These are phyloP conservation scores for Teleopsis dalmanni DNA, from an alignment of 1,140 invertebrate genomes.

Conservation along the genomic window DNA sequence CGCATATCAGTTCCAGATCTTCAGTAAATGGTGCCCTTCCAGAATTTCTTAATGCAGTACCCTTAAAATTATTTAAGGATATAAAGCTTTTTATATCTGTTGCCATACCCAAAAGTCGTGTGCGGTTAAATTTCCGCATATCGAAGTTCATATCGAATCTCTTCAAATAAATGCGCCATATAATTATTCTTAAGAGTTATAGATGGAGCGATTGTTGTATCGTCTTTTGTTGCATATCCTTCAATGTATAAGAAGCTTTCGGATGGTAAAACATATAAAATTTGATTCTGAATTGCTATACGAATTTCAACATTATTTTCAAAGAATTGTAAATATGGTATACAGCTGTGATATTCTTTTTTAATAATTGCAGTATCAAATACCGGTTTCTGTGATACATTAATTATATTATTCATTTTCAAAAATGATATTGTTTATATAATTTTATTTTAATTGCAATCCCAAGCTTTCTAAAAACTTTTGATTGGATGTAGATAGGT, in stretches of 20 bases:
- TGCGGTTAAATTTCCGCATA: slow-evolving; percentile 43
- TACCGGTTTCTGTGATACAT: neutral
- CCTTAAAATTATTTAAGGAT: too few species aligned
- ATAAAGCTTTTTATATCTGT: too few species aligned
- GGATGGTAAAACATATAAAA: slow-evolving; percentile 32
- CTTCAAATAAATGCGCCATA: slow-evolving; percentile 42
- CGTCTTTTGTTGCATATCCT: slow-evolving; percentile 22
- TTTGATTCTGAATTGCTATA: slow-evolving; percentile 40
- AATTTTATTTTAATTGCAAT: too few species aligned
- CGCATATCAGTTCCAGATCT: slow-evolving; percentile 3
- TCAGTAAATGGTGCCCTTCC: neutral
- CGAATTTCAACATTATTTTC: slow-evolving; percentile 38
- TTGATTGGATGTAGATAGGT: too few species aligned
- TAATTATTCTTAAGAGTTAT: slow-evolving; percentile 37
- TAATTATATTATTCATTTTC: neutral
- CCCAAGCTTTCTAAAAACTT: too few species aligned
- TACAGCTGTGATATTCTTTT: slow-evolving; percentile 33
- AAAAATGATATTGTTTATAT: neutral
- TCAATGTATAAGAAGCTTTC: slow-evolving; percentile 33
- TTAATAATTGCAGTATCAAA: slow-evolving; percentile 20
- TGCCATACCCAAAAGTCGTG: slow-evolving; percentile 40
- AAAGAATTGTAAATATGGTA: slow-evolving; percentile 31
- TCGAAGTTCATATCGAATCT: slow-evolving; percentile 46
- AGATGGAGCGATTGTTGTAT: slow-evolving; percentile 10
- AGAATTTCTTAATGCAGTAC: too few species aligned